These are phyloP conservation scores for Notarius quadriscutis DNA, from an alignment of 2,113 vertebrate genomes.

Conservation along the genomic window DNA sequence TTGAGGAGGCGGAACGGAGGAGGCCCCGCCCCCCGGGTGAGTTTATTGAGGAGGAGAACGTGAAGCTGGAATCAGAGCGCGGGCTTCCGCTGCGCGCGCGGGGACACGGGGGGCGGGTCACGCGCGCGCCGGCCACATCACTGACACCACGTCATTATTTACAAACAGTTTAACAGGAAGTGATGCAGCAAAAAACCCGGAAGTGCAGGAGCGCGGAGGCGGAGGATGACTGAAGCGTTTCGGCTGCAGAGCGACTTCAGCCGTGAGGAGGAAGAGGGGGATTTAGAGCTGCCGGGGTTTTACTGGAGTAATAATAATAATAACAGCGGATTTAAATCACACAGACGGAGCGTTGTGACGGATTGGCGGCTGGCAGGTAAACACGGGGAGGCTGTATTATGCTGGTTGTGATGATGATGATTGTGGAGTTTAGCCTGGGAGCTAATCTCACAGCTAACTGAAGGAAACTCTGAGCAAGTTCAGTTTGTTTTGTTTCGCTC, in stretches of 20 bases:
- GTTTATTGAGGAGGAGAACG: too few relatives aligned
- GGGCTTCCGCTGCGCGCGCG: too few relatives aligned
- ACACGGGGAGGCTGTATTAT: background rate
- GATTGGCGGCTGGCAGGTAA: too few relatives aligned
- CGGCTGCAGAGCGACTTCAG: background rate
- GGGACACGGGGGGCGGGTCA: too few relatives aligned
- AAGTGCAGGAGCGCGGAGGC: conserved; percentile 2
- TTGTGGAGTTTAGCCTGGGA: background rate
- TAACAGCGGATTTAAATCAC: background rate
- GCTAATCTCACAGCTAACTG: background rate
- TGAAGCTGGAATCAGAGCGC: too few relatives aligned
- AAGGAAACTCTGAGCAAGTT: background rate
- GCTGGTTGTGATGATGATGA: too few relatives aligned
- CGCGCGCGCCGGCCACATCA: background rate
- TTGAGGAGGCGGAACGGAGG: too few relatives aligned
- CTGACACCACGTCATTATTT: conserved; percentile 18
- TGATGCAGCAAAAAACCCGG: conserved; percentile 38
- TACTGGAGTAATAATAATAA: too few relatives aligned
- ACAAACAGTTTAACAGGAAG: conserved; percentile 45
- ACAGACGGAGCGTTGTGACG: background rate
- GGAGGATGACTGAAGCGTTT: background rate
- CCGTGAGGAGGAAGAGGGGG: background rate
- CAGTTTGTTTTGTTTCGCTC: background rate
- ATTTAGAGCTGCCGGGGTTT: background rate
- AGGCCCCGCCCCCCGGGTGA: too few relatives aligned